phyloP scores from a whole-genome alignment of 2,797 vertebrate species.

The Melanotaenia parkinsoni region DNA sequence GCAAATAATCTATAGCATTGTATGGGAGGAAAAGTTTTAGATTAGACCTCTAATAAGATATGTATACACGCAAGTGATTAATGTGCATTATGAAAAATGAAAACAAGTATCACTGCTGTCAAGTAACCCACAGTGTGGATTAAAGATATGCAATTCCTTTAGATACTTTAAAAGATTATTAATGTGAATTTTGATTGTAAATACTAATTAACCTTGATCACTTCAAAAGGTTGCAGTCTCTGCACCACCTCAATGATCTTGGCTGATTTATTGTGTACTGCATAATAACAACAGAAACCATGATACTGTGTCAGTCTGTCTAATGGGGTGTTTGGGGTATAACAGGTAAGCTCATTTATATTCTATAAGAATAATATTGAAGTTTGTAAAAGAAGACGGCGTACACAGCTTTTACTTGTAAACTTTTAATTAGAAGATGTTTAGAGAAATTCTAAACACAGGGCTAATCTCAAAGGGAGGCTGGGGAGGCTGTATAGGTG shows the following conservation, averaged over 20 bases:
- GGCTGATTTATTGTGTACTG: conserved; percentile 25
- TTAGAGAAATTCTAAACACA: conserved; percentile 39
- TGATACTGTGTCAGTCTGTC: conserved; percentile 13
- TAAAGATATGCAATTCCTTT: conserved; percentile 5
- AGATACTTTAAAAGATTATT: conserved; percentile 1
- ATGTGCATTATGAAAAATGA: conserved; percentile 6
- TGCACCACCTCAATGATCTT: conserved; percentile 5
- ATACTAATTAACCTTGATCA: conserved; percentile 26
- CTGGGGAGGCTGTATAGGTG: conserved; percentile 58
- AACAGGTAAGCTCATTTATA: conserved; percentile 32
- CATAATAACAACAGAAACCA: conserved; percentile 34
- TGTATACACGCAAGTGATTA: conserved; percentile 6
- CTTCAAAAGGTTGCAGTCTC: conserved; percentile 11
- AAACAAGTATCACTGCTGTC: not conserved
- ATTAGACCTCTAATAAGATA: not conserved
- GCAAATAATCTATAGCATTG: not conserved
- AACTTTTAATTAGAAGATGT: conserved; percentile 58
- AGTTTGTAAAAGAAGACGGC: conserved; percentile 24
- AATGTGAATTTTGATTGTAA: conserved; percentile 11
- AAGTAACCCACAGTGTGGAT: not conserved
- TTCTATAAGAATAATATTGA: conserved; percentile 21
- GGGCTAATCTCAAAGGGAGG: conserved; percentile 43
- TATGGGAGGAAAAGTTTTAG: not conserved
- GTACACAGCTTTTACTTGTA: conserved; percentile 40
- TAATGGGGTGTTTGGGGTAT: conserved; percentile 20